These are phyloP conservation scores for Pangasius sanitwongsei DNA, from an alignment of 2,797 vertebrate species.

Conservation along the genomic window DNA sequence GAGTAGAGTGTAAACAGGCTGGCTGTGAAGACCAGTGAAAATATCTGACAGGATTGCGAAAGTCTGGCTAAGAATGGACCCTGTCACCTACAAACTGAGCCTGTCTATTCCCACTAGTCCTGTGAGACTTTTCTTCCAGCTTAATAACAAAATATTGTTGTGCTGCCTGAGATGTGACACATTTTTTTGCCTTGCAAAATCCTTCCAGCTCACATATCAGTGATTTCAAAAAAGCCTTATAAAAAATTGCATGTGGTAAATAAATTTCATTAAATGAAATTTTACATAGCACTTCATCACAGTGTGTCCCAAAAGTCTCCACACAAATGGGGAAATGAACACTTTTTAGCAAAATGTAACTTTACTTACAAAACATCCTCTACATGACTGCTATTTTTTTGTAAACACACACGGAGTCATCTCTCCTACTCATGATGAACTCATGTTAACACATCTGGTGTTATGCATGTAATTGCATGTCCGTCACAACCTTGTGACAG, in stretches of 20 bases:
- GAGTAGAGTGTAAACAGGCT: neutral
- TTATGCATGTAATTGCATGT: too few species aligned
- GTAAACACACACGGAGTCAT: too few species aligned
- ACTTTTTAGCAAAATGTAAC: too few species aligned
- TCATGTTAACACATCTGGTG: too few species aligned
- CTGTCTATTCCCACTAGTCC: neutral
- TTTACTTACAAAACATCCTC: too few species aligned
- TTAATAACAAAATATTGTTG: neutral
- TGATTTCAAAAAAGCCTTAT: neutral
- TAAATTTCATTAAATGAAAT: neutral
- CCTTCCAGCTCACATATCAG: neutral
- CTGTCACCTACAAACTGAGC: conserved; percentile 18
- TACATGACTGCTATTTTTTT: too few species aligned
- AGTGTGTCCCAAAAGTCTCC: too few species aligned
- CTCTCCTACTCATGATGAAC: too few species aligned
- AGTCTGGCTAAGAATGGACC: conserved; percentile 22
- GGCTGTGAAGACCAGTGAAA: conserved; percentile 20
- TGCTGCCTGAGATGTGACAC: neutral
- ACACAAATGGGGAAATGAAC: too few species aligned
- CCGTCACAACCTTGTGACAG: too few species aligned
- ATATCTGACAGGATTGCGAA: conserved; percentile 24
- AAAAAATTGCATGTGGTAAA: neutral
- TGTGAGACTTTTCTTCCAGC: neutral
- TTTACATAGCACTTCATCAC: neutral
- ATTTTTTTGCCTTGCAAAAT: neutral